These are phyloP conservation scores for Lasioglossum lativentre DNA, from an alignment of 2,888 invertebrate species.

Conservation along the genomic window DNA sequence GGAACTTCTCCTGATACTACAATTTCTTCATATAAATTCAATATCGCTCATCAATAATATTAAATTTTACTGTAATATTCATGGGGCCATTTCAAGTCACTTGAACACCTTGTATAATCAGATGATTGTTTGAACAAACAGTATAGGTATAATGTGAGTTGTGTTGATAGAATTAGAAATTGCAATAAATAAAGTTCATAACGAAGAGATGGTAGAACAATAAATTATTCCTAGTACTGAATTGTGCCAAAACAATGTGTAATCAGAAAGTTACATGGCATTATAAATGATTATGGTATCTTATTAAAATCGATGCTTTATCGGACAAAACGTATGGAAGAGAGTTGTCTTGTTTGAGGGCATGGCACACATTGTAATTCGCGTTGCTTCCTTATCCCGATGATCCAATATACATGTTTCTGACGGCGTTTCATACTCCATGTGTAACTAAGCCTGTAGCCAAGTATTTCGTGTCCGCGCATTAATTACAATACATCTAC, in stretches of 20 bases:
- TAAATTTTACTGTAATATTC: too few relatives aligned
- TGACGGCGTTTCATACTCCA: constrained; percentile 69
- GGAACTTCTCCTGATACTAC: too few relatives aligned
- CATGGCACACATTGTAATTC: constrained; percentile 25
- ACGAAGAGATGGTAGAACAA: not conserved
- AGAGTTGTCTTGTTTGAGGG: constrained; percentile 15
- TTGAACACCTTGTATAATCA: not conserved
- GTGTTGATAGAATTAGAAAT: not conserved
- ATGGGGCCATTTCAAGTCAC: too few relatives aligned
- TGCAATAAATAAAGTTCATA: not conserved
- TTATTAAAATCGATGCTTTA: not conserved
- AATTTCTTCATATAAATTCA: too few relatives aligned
- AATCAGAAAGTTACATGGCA: too few relatives aligned
- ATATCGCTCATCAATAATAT: too few relatives aligned
- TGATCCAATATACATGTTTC: constrained; percentile 62
- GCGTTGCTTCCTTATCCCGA: constrained; percentile 37
- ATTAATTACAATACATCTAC: constrained; percentile 75
- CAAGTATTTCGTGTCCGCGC: constrained; percentile 77
- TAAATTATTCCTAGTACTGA: not conserved
- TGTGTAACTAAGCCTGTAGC: constrained; percentile 72
- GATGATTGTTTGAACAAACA: not conserved
- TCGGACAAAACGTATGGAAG: not conserved
- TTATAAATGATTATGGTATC: not conserved
- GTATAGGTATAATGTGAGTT: not conserved
- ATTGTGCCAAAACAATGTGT: too few relatives aligned